Evolutionary conservation across 2,797 vertebrate species (phyloP).

Genomic region (Coregonus sp.): DNA sequence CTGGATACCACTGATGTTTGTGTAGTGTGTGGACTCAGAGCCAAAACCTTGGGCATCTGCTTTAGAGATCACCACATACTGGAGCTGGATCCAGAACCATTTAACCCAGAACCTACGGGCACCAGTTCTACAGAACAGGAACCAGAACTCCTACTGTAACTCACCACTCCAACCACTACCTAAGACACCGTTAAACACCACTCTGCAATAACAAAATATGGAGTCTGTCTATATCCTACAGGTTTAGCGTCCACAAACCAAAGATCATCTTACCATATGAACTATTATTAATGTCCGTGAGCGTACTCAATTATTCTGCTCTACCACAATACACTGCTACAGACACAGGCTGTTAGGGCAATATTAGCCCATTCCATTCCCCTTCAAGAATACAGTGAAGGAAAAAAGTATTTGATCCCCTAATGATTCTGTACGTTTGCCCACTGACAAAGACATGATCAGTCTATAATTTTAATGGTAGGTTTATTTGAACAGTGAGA

Average conservation of each 20-base stretch:
- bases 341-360: background rate
- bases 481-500: too few relatives aligned
- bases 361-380: background rate
- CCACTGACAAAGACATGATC: too few relatives aligned
- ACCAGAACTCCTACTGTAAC: background rate
- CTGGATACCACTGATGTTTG: slow-evolving; percentile 12
- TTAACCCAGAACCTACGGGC: background rate
- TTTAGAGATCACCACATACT: slow-evolving; percentile 6
- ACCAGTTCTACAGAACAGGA: background rate
- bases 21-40: background rate
- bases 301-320: background rate
- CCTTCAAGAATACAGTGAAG: background rate
- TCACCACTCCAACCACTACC: background rate
- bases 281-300: background rate
- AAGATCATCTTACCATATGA: background rate
- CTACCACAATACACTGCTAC: background rate
- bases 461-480: too few relatives aligned
- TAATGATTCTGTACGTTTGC: too few relatives aligned
- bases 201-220: background rate
- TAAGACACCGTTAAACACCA: background rate
- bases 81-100: background rate
- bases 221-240: background rate
- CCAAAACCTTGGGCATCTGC: slow-evolving; percentile 13
- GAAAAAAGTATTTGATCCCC: too few relatives aligned
- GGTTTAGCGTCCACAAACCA: background rate